phyloP scores from a whole-genome alignment of 2,888 invertebrate genomes.

The Tanypteryx hageni region DNA sequence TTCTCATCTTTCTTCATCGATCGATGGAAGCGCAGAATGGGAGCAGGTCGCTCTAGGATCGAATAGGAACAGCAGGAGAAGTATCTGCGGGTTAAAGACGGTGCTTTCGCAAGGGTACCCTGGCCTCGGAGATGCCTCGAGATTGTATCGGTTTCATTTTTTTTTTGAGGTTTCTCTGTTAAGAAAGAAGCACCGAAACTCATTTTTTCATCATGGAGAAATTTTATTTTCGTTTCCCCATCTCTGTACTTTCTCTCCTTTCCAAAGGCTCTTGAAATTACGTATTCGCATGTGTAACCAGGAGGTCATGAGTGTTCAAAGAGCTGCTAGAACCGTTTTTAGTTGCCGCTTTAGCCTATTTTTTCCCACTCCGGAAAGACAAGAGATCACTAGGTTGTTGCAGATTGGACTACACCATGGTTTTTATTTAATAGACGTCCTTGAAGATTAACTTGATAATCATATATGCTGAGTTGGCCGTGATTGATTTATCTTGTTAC shows the following conservation, averaged over 20 bases:
- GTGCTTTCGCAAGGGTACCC: background rate
- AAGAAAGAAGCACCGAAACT: background rate
- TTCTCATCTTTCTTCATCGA: background rate
- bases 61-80: background rate
- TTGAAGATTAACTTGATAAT: no score
- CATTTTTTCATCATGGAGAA: background rate
- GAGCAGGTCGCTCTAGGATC: background rate
- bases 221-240: background rate
- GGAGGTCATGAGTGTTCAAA: background rate
- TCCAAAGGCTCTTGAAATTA: constrained; percentile 1
- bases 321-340: background rate
- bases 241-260: background rate
- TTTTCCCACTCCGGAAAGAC: no score
- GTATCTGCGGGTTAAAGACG: background rate
- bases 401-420: no score
- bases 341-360: background rate
- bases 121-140: no score
- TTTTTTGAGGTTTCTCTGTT: background rate
- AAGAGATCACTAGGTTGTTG: no score
- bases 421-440: no score
- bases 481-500: no score
- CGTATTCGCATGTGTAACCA: background rate
- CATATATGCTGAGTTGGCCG: no score
- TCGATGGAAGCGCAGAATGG: background rate
- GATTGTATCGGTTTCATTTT: background rate